Base-by-base conservation (phyloP, 2,888 invertebrate genomes). In the Acleris emargana region DNA sequence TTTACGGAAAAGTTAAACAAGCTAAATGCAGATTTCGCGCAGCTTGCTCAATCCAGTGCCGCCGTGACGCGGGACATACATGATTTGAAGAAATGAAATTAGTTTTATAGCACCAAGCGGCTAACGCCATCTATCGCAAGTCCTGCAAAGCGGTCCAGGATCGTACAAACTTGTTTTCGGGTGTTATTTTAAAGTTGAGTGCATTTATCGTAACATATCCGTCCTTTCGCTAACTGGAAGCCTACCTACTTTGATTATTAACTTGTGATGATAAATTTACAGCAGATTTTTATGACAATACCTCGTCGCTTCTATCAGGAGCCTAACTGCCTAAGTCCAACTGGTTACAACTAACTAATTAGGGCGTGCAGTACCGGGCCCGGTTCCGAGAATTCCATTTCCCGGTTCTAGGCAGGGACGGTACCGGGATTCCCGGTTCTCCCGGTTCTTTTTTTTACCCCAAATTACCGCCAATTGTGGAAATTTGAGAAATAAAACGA, bases 1-100 rank as follows among this genome's bases (percentile, higher is more conserved):
- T 87, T 84, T 62, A 80, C 84, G 4, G 90, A 87, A 64, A 87
- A 82, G 64, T 80, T 91, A 60, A 86, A 84, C 67, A 85, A 87
- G 64, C 72, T 91, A n/a, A 86, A 86, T 47, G 87, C 87, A n/a
- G 68, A 67, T 5, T 67, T 68, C 20, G 57, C 60, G 5, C 49
- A 68, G 13, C 68, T 68, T n/a, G 60, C 68, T 20, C 47, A 57
- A 32, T 51, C 60, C 18, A 52, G 49, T 20, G 52, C 53, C 28
- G 52, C 60, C 11, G 64, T 68, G 28, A 60, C 57, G 16, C 32
- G 50, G 28, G 16, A 47, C 16, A n/a, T 43, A 38, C 28, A 53
- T 13, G 61, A 62, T 43, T 1, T 57, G 11, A 49, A 62, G 53
- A 49, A 62, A 54, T 62, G 52, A 62, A n/a, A 38, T 16, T 11